Evolutionary conservation across 2,113 vertebrate genomes (phyloP).

Genomic region (Oryctolagus cuniculus): DNA sequence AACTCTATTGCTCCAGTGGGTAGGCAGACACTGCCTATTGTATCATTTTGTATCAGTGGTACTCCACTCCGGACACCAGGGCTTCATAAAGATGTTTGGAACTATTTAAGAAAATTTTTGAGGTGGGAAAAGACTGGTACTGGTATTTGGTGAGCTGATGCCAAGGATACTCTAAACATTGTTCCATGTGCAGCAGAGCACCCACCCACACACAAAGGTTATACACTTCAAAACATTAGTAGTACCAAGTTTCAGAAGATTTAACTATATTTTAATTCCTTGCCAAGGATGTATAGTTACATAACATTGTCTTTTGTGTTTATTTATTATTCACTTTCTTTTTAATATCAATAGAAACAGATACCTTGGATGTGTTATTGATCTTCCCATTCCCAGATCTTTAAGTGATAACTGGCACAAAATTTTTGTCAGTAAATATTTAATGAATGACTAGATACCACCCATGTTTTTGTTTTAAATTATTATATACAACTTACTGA

Average conservation of each 20-base stretch:
- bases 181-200: not conserved
- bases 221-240: not conserved
- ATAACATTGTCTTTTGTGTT: not conserved
- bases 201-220: not conserved
- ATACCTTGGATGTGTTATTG: accelerated
- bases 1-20: not conserved
- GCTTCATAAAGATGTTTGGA: not conserved
- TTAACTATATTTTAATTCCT: not conserved
- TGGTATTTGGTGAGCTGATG: not conserved
- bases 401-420: not conserved
- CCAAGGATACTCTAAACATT: not conserved
- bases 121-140: not conserved
- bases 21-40: not conserved
- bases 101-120: not conserved
- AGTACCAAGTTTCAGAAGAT: not conserved
- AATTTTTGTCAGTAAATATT: constrained; percentile 23
- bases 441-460: not conserved
- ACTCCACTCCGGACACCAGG: not conserved
- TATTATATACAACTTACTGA: not conserved
- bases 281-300: not conserved
- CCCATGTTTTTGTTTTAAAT: not conserved
- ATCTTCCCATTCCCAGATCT: not conserved
- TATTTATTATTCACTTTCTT: not conserved
- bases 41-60: not conserved
- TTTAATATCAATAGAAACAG: not conserved